Base-by-base conservation (phyloP, 2,888 invertebrate genomes). In the Tanytarsus gracilentus region DNA sequence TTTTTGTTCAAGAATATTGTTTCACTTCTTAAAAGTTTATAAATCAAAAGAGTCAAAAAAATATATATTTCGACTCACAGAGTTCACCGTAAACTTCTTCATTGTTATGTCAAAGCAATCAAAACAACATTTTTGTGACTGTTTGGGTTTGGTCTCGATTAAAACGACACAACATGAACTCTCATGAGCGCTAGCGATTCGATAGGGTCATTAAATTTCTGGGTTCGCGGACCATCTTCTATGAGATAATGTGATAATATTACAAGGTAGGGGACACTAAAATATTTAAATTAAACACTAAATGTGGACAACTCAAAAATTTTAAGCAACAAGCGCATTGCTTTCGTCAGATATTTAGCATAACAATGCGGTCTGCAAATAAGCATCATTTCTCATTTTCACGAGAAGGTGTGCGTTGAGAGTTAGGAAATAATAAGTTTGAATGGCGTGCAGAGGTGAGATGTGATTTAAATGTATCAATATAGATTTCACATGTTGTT, bases 81-180 rank as follows among this genome's bases (percentile, higher is more conserved):
- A 56, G 40, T 56, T 40, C 39, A 56, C 40, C 55, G 40, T 40
- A 56, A 56, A 40, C 16, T 56, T 21, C 44, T 44, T 56, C 26
- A 56, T 56, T 40, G 55, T 56, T 56, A 40, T 56, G 40, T 40
- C 55, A 40, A 56, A 40, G 21, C 11, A 40, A 56, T 53, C 53
- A 53, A 53, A 53, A 53, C 33, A 30, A 53, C 53, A 53, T 33
- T 53, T 53, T 53, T 16, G n/a, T 39, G 36, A 55, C 16, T 26
- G 8, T 55, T 58, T 40, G 36, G 58, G 58, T 58, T 55, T 58
- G 58, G 44, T 48, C 58, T 58, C 48, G 44, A 58, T 58, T 58
- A 58, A 58, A 58, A 58, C 58, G 53, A 53, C 53, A 53, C 52
- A 56, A 40, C 55, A n/a, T 56, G 55, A 56, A 56, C 40, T 39